Conservation (phyloP, 2,888 invertebrate genomes). For the Drepana falcataria region DNA sequence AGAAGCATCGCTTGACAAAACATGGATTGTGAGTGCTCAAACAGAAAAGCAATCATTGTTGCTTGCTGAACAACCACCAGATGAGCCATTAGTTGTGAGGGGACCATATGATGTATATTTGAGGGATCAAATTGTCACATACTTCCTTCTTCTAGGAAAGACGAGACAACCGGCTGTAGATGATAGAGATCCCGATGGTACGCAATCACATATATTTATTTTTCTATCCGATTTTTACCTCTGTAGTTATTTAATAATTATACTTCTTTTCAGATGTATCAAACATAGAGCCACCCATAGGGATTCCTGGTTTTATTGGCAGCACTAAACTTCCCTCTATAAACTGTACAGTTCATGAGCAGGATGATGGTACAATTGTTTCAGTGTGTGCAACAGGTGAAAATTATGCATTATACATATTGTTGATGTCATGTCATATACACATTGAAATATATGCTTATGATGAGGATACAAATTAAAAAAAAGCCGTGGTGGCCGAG, state of each 20-base stretch:
- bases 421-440: too few species aligned
- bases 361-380: slow-evolving; percentile 93
- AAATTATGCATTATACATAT: neutral
- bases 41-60: slow-evolving; percentile 86
- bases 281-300: slow-evolving; percentile 80
- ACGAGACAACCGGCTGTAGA: slow-evolving; percentile 63
- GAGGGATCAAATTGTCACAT: slow-evolving; percentile 85
- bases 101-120: slow-evolving; percentile 92
- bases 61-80: slow-evolving; percentile 77
- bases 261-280: slow-evolving; percentile 82
- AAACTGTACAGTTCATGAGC: slow-evolving; percentile 89
- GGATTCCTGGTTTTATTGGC: slow-evolving; percentile 69
- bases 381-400: slow-evolving; percentile 90
- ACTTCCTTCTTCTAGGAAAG: slow-evolving; percentile 89
- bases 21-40: slow-evolving; percentile 95
- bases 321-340: slow-evolving; percentile 63
- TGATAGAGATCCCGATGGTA: slow-evolving; percentile 83
- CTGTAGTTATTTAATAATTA: neutral
- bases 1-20: slow-evolving; percentile 88
- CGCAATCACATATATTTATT: slow-evolving; percentile 7
- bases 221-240: neutral
- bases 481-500: too few species aligned
- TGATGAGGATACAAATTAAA: too few species aligned
- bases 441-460: too few species aligned
- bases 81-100: slow-evolving; percentile 87